Conservation (phyloP, 2,888 invertebrate genomes). For the Sinodicranocentrus sp. region DNA sequence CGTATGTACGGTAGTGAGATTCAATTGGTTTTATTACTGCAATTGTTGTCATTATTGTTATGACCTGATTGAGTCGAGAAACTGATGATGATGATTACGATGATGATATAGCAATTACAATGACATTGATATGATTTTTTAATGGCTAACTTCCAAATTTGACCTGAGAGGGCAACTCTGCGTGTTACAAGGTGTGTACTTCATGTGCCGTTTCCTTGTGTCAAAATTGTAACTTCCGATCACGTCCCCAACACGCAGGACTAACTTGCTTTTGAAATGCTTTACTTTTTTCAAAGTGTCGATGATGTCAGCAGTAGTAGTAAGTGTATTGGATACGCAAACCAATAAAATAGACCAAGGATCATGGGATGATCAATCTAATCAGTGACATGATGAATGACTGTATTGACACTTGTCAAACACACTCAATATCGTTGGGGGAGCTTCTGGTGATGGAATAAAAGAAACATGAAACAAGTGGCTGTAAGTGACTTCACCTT, state of each 20-base stretch:
- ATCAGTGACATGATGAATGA: constrained; percentile 46
- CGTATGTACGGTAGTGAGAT: not conserved
- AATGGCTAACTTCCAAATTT: constrained; percentile 29
- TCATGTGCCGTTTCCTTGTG: constrained; percentile 21
- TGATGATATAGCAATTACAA: constrained; percentile 40
- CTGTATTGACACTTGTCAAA: constrained; percentile 46
- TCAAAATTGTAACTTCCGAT: constrained; percentile 43
- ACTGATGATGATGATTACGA: constrained; percentile 21
- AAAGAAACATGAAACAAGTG: not conserved
- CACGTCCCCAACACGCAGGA: constrained; percentile 8
- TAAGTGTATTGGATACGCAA: not conserved
- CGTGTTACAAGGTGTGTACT: not conserved
- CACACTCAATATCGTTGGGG: not conserved
- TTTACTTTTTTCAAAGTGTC: no score
- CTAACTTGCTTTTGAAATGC: not conserved
- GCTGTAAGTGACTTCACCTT: constrained; percentile 27
- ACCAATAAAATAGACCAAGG: constrained; percentile 49
- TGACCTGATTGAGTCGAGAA: constrained; percentile 43
- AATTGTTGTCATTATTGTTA: constrained; percentile 17
- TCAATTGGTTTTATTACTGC: constrained; percentile 49
- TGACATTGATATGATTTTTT: constrained; percentile 24
- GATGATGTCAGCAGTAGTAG: not conserved
- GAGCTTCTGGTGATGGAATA: not conserved
- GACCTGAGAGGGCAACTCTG: constrained; percentile 1
- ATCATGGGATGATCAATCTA: constrained; percentile 46